phyloP scores from a whole-genome alignment of 35 echinoderm and acorn worm genomes.

The Ptychodera flava region DNA sequence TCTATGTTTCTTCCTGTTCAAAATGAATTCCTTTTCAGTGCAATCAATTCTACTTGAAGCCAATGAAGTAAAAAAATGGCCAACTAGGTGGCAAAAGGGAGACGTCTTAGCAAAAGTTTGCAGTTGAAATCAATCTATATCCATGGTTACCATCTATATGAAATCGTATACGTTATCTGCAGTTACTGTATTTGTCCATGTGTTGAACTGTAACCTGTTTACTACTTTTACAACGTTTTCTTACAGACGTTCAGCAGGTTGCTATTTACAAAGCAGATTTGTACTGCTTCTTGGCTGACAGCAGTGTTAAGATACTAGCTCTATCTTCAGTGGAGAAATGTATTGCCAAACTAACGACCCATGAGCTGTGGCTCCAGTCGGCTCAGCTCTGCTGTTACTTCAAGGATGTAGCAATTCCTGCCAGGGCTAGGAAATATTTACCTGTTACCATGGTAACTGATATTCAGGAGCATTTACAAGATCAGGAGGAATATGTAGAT shows the following conservation, averaged over 20 bases:
- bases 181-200: too few relatives aligned
- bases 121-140: too few relatives aligned
- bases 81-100: too few relatives aligned
- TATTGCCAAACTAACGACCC: neutral
- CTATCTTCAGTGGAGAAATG: neutral
- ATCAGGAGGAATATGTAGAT: neutral
- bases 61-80: too few relatives aligned
- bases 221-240: neutral
- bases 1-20: too few relatives aligned
- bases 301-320: neutral
- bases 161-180: too few relatives aligned
- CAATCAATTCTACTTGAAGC: too few relatives aligned
- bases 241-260: neutral
- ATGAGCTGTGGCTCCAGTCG: neutral
- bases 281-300: neutral
- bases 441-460: neutral
- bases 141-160: too few relatives aligned
- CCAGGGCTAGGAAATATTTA: neutral
- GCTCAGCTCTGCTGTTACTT: neutral
- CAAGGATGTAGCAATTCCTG: neutral
- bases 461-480: neutral
- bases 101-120: too few relatives aligned
- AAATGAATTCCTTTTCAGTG: too few relatives aligned
- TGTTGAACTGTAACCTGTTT: too few relatives aligned
- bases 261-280: neutral